Percentiles rank a stretch among this genome's conserved stretches.
Evolutionary conservation across 2,797 vertebrate genomes (phyloP).

Genomic region (Rhinatrema bivittatum): DNA sequence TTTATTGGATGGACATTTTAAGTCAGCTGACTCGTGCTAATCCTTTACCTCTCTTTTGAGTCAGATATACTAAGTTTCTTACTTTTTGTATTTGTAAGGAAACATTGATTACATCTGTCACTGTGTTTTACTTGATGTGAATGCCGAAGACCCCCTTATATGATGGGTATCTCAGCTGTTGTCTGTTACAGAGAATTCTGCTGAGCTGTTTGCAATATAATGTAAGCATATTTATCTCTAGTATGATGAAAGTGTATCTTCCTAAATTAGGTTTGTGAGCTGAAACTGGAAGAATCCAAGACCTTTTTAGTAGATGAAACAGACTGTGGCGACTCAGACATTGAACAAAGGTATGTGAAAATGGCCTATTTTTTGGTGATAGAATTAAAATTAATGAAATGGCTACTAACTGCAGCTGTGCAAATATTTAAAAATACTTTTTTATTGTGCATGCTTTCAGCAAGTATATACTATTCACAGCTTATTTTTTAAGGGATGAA

Average conservation of each 20-base stretch:
- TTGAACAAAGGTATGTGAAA: slow-evolving; percentile 20
- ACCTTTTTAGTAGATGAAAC: slow-evolving; percentile 18
- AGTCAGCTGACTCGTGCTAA: too few relatives aligned
- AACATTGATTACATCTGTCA: too few relatives aligned
- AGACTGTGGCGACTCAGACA: slow-evolving; percentile 10
- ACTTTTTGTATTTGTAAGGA: too few relatives aligned
- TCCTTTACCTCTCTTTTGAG: too few relatives aligned
- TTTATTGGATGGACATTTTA: too few relatives aligned
- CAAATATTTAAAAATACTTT: neutral
- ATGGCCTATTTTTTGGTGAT: neutral
- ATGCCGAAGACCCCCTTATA: too few relatives aligned
- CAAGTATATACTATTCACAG: too few relatives aligned
- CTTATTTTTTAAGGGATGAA: too few relatives aligned
- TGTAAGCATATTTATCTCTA: neutral
- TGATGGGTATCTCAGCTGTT: too few relatives aligned
- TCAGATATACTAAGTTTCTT: too few relatives aligned
- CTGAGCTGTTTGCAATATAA: neutral
- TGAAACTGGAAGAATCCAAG: slow-evolving; percentile 27
- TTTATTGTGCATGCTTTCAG: too few relatives aligned
- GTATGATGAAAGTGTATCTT: slow-evolving; percentile 5
- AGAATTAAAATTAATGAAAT: neutral
- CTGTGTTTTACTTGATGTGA: too few relatives aligned
- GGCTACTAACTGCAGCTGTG: neutral
- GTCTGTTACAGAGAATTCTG: neutral
- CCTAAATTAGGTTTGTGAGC: slow-evolving; percentile 31